phyloP scores from a whole-genome alignment of 2,797 vertebrate species.

The Neopelma chrysocephalum region DNA sequence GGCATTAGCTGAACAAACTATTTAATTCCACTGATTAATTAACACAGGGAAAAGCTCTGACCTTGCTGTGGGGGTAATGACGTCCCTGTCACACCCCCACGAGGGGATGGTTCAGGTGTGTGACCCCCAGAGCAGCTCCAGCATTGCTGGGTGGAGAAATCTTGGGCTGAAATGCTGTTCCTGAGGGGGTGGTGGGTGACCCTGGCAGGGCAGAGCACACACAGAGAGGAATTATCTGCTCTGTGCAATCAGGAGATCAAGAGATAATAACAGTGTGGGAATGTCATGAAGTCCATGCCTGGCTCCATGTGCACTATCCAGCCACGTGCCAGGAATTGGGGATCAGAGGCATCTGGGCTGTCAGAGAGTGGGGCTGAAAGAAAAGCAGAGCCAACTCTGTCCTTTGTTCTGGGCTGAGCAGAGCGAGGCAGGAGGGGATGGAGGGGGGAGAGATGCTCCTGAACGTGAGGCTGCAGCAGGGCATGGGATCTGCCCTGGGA shows the following conservation, averaged over 20 bases:
- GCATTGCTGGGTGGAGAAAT: neutral
- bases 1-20: neutral
- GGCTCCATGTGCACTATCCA: neutral
- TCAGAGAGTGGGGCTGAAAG: neutral
- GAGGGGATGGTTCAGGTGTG: neutral
- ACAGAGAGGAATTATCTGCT: neutral
- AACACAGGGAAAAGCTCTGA: neutral
- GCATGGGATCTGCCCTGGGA: fast-evolving
- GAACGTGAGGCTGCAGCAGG: neutral
- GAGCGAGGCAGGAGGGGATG: neutral
- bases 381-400: neutral
- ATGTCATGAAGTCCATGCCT: slow-evolving; percentile 15
- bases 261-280: neutral
- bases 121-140: neutral
- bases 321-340: neutral
- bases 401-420: neutral
- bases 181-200: neutral
- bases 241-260: neutral
- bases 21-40: slow-evolving; percentile 41
- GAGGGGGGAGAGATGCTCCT: neutral
- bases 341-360: neutral
- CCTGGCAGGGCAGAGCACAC: neutral
- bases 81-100: neutral
- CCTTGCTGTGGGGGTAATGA: neutral
- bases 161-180: neutral